Evolutionary conservation across 1,140 invertebrate genomes (phyloP).

Genomic region (Aricia agestis): DNA sequence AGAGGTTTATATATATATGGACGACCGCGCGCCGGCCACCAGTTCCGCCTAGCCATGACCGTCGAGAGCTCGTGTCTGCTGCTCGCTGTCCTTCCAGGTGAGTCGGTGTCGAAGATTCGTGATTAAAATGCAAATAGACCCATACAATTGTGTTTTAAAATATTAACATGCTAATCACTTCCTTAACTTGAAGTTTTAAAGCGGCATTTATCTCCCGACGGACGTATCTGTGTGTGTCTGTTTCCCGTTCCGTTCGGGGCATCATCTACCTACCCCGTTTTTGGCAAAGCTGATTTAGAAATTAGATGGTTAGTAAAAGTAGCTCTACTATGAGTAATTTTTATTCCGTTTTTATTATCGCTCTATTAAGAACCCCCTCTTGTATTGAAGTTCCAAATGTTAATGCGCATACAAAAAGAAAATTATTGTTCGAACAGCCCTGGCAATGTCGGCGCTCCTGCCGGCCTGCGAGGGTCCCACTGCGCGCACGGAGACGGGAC

Average conservation of each 20-base stretch:
- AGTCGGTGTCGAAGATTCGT: neutral
- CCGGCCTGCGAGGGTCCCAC: neutral
- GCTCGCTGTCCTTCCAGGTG: neutral
- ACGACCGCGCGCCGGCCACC: neutral
- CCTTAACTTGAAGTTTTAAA: no score
- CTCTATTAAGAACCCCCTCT: neutral
- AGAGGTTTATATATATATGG: neutral
- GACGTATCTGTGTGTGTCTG: no score
- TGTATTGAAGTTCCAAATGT: neutral
- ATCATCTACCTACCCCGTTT: no score
- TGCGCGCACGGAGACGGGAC: conserved; percentile 24
- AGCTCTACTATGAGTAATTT: no score
- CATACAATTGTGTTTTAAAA: no score
- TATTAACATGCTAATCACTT: no score
- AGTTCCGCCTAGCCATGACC: neutral
- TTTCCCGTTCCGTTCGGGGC: no score
- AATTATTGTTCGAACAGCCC: neutral
- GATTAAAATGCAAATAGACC: neutral
- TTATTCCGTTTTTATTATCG: no score
- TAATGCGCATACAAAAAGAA: no score
- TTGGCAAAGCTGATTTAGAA: no score
- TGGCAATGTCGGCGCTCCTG: neutral
- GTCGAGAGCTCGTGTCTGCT: neutral
- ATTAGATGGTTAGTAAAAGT: no score
- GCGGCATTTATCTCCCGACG: no score